A percentile compares a stretch with the other conserved stretches of the same genome.
Evolutionary conservation across 2,113 vertebrate species (phyloP).

Genomic region (Enhydra lutris): DNA sequence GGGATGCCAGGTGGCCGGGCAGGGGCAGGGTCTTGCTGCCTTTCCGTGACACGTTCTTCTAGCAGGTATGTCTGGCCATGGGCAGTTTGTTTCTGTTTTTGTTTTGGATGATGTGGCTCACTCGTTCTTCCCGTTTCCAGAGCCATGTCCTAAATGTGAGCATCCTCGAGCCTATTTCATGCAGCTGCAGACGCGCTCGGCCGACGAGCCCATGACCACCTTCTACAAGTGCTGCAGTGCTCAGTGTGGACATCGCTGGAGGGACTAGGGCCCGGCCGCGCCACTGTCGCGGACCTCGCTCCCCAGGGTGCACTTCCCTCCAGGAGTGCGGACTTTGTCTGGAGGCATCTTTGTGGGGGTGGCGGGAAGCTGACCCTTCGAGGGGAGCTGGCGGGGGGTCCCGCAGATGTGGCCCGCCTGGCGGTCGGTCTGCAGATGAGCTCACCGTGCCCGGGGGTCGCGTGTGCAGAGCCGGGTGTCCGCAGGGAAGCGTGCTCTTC

Average conservation of each 20-base stretch:
- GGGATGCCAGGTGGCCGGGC: too few species aligned
- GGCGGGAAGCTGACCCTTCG: background rate
- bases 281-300: background rate
- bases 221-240: conserved; percentile 97
- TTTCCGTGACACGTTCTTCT: background rate
- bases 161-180: conserved; percentile 97
- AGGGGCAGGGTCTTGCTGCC: background rate
- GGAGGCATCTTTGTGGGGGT: background rate
- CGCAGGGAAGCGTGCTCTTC: too few species aligned
- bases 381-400: background rate
- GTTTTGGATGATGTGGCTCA: background rate
- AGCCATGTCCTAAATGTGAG: conserved; percentile 94
- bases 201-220: conserved; percentile 99
- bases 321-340: background rate
- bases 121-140: conserved; percentile 78
- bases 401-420: background rate
- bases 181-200: conserved; percentile 98
- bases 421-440: background rate
- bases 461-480: background rate
- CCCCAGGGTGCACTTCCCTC: too few species aligned
- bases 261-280: conserved; percentile 82
- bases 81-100: background rate
- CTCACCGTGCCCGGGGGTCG: background rate
- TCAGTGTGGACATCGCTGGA: conserved; percentile 94
- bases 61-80: fast-evolving